Evolutionary conservation across 2,797 vertebrate species (phyloP), one percentile per base, ranked within the genome.

Genomic region (Microhierax caerulescens): DNA sequence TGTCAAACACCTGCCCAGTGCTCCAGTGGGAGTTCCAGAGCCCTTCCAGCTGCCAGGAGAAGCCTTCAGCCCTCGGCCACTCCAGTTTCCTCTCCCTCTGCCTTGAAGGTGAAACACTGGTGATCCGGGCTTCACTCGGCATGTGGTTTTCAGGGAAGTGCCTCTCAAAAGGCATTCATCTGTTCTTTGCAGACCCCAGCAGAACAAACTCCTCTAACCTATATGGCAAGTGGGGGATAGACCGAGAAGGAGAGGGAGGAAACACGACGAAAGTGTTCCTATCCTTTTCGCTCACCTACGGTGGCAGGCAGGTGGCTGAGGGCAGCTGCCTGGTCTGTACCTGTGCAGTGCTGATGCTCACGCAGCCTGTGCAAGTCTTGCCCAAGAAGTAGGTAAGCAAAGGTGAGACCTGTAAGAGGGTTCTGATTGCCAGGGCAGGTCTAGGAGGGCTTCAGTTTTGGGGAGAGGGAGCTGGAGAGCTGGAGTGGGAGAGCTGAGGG

Each of bases 181-280:
- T 30, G 11, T 79, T 79, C 65, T 45, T 67, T 73, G 24, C 57
- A 57, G 34, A 54, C 21, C 15, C 12, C 36, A 39, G 41, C 18
- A 80, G 23, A 67, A 25, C 4, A 45, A 73, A 41, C 19, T 37
- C 23, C 28, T 74, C 28, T 54, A 24, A 37, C 27, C 56, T 2
- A 0, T 27, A 27, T 12, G 11, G 30, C 2, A 1, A 65, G 18
- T 2, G 1, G 15, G 28, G 28, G 10, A 50, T 17, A 34, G 43
- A 36, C 1, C 3, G 27, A 82, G 56, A 53, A 53, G 18, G 9
- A 54, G 67, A 82, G 20, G 25, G 24, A 88, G 8, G 10, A 73
- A 85, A 36, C 27, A 27, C 0, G 0, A 27, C 25, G 17, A 90
- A 22, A 0, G 1, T 43, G 24, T 75, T 56, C 21, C 30, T 47